Conservation (phyloP, 2,888 invertebrate genomes). For the Pantelozetes paolii region DNA sequence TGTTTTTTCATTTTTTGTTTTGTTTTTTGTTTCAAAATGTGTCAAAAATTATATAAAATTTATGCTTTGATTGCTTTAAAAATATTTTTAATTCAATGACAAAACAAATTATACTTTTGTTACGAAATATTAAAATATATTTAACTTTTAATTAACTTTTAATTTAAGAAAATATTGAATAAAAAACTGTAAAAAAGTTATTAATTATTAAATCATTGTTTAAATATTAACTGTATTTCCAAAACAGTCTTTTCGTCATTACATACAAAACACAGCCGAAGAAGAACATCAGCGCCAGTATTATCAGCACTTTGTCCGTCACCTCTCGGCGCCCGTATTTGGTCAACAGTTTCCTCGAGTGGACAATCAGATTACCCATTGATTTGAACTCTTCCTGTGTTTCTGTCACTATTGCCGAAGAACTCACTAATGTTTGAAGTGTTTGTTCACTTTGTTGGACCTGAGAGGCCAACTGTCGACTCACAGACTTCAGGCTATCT, state of each 20-base stretch:
- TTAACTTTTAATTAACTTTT: neutral
- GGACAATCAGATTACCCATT: slow-evolving; percentile 79
- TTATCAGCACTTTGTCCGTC: slow-evolving; percentile 86
- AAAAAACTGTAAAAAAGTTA: neutral
- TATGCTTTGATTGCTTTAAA: neutral
- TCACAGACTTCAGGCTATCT: slow-evolving; percentile 73
- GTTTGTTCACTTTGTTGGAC: slow-evolving; percentile 81
- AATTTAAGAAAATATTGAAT: neutral
- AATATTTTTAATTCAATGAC: neutral
- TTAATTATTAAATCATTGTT: neutral
- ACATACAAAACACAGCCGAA: slow-evolving; percentile 62
- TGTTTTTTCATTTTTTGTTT: no score
- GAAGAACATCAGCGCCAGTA: slow-evolving; percentile 81
- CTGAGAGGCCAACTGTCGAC: slow-evolving; percentile 78
- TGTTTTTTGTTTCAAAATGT: neutral
- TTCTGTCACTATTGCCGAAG: slow-evolving; percentile 58
- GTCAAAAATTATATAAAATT: neutral
- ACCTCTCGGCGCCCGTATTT: slow-evolving; percentile 91
- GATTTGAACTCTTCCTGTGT: slow-evolving; percentile 76
- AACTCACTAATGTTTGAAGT: slow-evolving; percentile 63
- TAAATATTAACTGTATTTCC: slow-evolving; percentile 25
- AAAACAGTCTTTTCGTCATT: slow-evolving; percentile 40
- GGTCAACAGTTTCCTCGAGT: slow-evolving; percentile 82
- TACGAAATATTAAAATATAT: neutral
- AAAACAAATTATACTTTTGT: neutral